Conservation (phyloP, 1,140 invertebrate species). For the Paralvinella palmiformis region DNA sequence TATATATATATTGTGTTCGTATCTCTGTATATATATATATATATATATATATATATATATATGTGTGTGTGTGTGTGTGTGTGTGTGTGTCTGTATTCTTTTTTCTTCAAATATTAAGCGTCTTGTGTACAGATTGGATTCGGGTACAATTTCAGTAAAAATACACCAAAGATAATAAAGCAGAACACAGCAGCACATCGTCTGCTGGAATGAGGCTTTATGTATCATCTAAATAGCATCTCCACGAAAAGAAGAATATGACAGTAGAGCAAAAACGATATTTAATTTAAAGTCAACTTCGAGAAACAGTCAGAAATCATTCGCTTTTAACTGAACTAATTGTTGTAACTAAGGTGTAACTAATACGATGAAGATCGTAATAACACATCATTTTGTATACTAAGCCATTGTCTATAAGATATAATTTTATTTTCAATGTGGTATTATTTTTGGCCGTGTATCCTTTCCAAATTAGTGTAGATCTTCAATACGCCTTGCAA, state of each 20-base stretch:
- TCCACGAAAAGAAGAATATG: background rate
- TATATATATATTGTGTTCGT: background rate
- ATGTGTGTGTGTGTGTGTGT: background rate
- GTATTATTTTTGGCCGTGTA: background rate
- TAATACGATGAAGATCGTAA: background rate
- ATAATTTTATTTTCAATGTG: background rate
- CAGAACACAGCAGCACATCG: background rate
- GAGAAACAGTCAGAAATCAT: no score
- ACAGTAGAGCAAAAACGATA: background rate
- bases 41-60: background rate
- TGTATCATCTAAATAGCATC: background rate
- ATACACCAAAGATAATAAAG: background rate
- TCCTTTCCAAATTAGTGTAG: background rate
- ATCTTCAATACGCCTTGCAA: no score
- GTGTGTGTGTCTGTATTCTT: no score
- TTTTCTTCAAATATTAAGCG: background rate
- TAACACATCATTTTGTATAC: background rate
- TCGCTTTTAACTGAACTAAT: no score
- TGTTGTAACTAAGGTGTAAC: no score
- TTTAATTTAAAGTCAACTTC: background rate
- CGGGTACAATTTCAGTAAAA: background rate
- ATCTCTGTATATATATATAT: background rate
- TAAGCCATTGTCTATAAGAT: background rate
- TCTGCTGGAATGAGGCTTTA: background rate
- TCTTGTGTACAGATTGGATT: background rate